Evolutionary conservation across 2,797 vertebrate genomes (phyloP).

Genomic region (Argya squamiceps): DNA sequence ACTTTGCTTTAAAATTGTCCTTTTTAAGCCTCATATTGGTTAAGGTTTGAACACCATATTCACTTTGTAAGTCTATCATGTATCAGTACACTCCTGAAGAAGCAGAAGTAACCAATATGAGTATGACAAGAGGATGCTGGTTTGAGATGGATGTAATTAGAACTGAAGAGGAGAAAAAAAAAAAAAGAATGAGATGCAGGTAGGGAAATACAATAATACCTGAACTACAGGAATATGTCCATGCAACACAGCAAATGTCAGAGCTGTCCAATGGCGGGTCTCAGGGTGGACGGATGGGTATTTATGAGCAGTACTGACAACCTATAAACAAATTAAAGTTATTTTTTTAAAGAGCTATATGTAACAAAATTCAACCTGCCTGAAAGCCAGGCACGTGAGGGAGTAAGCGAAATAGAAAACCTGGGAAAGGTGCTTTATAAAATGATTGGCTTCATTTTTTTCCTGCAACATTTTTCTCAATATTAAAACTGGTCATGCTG

Average conservation of each 20-base stretch:
- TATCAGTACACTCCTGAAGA: constrained; percentile 55
- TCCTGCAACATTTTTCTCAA: constrained; percentile 14
- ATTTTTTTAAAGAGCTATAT: constrained; percentile 70
- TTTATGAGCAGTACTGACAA: constrained; percentile 98
- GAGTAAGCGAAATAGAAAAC: constrained; percentile 21
- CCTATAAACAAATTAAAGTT: constrained; percentile 88
- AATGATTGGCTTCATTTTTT: background rate
- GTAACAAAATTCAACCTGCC: constrained; percentile 65
- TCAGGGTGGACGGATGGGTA: constrained; percentile 98
- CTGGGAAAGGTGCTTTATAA: constrained; percentile 3
- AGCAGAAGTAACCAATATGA: constrained; percentile 77
- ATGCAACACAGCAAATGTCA: constrained; percentile 98
- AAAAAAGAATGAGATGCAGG: constrained; percentile 71
- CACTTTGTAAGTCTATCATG: constrained; percentile 5
- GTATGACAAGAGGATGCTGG: constrained; percentile 54
- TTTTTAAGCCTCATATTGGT: constrained; percentile 73
- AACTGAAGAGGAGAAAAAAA: constrained; percentile 68
- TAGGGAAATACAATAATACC: constrained; percentile 86
- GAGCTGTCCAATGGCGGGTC: constrained; percentile 97
- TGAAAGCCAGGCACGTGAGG: constrained; percentile 48
- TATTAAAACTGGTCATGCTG: background rate
- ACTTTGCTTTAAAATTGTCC: constrained; percentile 49
- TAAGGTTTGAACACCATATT: constrained; percentile 35
- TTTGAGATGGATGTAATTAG: constrained; percentile 62
- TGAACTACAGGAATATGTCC: constrained; percentile 99